A percentile compares a stretch with the other conserved stretches of the same genome.
phyloP scores from a whole-genome alignment of 2,888 invertebrate genomes.

The Invenusta paracnida region DNA sequence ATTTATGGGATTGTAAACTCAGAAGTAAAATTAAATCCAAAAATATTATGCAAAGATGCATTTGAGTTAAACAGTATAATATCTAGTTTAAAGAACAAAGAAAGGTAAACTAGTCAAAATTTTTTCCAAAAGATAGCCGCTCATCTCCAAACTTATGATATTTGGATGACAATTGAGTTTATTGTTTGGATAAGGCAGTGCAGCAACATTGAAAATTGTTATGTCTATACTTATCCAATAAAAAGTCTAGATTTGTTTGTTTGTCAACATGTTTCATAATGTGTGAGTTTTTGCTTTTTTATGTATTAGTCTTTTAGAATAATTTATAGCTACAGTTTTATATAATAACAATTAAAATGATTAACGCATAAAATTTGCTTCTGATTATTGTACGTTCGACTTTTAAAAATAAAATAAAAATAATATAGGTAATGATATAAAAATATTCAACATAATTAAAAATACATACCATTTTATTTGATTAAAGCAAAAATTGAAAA shows the following conservation, averaged over 20 bases:
- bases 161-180: background rate
- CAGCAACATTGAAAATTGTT: background rate
- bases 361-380: background rate
- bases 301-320: background rate
- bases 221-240: background rate
- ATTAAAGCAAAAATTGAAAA: too few relatives aligned
- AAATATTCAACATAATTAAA: too few relatives aligned
- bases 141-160: background rate
- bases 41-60: constrained; percentile 17
- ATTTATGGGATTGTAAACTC: background rate
- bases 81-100: constrained; percentile 2
- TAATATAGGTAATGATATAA: too few relatives aligned
- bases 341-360: background rate
- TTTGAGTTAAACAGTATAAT: background rate
- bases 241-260: background rate
- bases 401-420: too few relatives aligned
- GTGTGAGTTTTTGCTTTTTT: background rate
- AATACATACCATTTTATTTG: too few relatives aligned
- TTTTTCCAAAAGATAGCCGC: constrained; percentile 1
- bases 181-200: background rate
- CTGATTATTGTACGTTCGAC: too few relatives aligned
- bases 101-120: background rate
- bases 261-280: background rate
- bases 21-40: constrained; percentile 1
- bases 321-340: background rate